These are phyloP conservation scores for Drosophila varians DNA, from an alignment of 1,140 invertebrate species.

Conservation along the genomic window DNA sequence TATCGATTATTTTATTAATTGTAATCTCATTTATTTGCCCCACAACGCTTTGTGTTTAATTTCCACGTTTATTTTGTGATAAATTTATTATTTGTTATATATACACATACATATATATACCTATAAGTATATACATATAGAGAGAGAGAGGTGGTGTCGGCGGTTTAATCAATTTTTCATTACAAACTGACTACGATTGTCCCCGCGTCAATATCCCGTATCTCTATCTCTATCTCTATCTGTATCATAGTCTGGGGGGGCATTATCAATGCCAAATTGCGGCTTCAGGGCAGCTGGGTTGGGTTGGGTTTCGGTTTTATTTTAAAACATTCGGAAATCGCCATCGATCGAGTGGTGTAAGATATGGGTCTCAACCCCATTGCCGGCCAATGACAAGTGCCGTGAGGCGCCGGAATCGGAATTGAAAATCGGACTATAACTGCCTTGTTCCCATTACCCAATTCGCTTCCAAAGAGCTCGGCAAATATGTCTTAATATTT, in stretches of 20 bases:
- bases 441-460: conserved; percentile 63
- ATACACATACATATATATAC: conserved; percentile 2
- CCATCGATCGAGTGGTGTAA: conserved; percentile 8
- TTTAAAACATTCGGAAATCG: conserved; percentile 43
- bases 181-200: conserved; percentile 63
- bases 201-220: not conserved
- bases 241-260: conserved; percentile 33
- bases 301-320: not conserved
- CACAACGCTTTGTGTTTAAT: conserved; percentile 47
- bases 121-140: not conserved
- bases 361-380: not conserved
- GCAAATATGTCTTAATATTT: not conserved
- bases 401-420: conserved; percentile 12
- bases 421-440: not conserved
- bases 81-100: conserved; percentile 77
- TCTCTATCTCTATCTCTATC: conserved; percentile 10
- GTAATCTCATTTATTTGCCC: conserved; percentile 77
- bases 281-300: conserved; percentile 14
- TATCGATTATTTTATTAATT: conserved; percentile 82
- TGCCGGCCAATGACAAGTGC: conserved; percentile 53
- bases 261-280: conserved; percentile 76
- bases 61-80: conserved; percentile 79
- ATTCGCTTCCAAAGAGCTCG: conserved; percentile 21
- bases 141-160: conserved; percentile 2
- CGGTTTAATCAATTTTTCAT: conserved; percentile 78